Conservation (phyloP, 2,797 vertebrate genomes). For the Myotis findleyi region DNA sequence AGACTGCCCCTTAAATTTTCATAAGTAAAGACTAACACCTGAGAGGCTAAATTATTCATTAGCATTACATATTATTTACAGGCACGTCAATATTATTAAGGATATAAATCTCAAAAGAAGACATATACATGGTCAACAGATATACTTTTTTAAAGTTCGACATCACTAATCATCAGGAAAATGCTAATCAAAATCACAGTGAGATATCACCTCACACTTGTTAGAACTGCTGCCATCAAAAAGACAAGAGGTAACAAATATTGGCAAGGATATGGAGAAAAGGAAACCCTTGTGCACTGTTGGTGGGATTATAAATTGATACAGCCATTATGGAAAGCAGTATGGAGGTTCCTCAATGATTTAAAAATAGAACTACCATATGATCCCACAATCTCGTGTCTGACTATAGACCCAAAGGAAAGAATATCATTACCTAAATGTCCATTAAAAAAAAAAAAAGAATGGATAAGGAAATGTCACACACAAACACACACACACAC, state of each 20-base stretch:
- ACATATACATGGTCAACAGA: background rate
- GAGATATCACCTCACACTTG: background rate
- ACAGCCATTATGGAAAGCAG: background rate
- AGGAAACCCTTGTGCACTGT: background rate
- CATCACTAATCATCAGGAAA: background rate
- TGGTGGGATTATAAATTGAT: background rate
- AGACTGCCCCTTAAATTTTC: background rate
- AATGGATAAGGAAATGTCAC: background rate
- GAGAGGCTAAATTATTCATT: background rate
- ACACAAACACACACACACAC: background rate
- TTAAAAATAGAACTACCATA: background rate
- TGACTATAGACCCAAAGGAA: background rate
- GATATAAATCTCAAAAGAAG: constrained; percentile 1
- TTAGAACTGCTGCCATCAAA: background rate
- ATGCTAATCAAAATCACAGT: background rate
- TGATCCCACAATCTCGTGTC: background rate
- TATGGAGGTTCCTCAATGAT: background rate
- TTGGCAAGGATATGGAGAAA: background rate
- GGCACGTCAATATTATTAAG: background rate
- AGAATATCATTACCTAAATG: background rate
- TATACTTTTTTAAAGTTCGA: background rate
- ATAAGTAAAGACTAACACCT: background rate
- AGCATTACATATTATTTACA: background rate
- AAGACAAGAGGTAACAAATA: background rate
- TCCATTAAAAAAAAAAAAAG: background rate